Base-by-base conservation (phyloP, 2,888 invertebrate genomes). In the Ctena decussata region DNA sequence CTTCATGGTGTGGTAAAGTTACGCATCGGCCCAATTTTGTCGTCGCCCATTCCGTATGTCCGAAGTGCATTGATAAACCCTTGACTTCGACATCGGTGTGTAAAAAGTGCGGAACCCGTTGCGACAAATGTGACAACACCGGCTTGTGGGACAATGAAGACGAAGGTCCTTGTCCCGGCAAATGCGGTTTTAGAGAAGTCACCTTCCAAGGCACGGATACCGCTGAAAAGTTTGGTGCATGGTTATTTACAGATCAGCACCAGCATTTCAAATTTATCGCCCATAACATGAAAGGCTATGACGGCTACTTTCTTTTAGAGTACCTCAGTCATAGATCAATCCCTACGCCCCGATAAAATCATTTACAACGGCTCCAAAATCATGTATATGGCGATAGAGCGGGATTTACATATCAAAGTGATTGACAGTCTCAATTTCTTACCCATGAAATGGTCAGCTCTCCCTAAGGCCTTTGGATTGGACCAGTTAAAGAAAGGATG, bases 101-200 rank as follows among this genome's bases (percentile, higher is more conserved):
- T 41, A 35, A n/a, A 11, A 27, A 53, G 35, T 74, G 77, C 53
- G 74, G 74, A 18, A 27, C 60, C 0, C 27, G 73, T n/a, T 60
- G 65, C n/a, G 39, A 32, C 12, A 37, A 76, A 35, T 60, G 76
- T 41, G 27, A 37, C 21, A 73, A 41, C n/a, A n/a, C n/a, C n/a
- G n/a, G 35, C 35, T 37, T 35, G 37, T 44, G 69, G 30, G 77
- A 44, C 5, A 44, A 77, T 21, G 57, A 78, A 35, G 78, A 71
- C 65, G 37, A 76, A 73, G 46, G 41, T 18, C 80, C 82, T 6
- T 84, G 85, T 81, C 73, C 70, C 30, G 78, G 49, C 18, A 79
- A 46, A 12, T 88, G 88, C 39, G 84, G 82, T n/a, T 76, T 77
- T 24, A 53, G 83, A 70, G 85, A 87, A 46, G 27, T 46, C 53